phyloP scores from a whole-genome alignment of 2,888 invertebrate species.

The Drosophila longiperda region DNA sequence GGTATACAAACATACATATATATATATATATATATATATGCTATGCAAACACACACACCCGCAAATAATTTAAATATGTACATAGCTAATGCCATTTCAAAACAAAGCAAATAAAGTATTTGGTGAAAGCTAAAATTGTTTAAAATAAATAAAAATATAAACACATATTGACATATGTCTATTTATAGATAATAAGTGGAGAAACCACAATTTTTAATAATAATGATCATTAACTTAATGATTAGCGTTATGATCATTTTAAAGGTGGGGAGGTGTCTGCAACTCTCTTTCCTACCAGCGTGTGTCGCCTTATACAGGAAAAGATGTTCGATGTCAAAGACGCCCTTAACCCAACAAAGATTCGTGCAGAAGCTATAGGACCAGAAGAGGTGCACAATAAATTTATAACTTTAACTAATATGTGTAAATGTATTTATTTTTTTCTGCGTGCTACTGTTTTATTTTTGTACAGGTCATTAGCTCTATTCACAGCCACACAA shows the following conservation, averaged over 20 bases:
- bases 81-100: conserved; percentile 26
- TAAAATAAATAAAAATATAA: conserved; percentile 19
- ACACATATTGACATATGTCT: too few relatives aligned
- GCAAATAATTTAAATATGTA: conserved; percentile 29
- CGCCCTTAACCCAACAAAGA: too few relatives aligned
- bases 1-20: neutral
- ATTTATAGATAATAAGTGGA: neutral
- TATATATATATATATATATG: neutral
- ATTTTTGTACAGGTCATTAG: conserved; percentile 52
- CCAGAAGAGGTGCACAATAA: too few relatives aligned
- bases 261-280: too few relatives aligned
- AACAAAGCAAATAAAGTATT: conserved; percentile 18
- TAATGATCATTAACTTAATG: too few relatives aligned
- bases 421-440: neutral
- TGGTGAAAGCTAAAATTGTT: conserved; percentile 20
- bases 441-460: neutral
- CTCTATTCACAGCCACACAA: conserved; percentile 33
- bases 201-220: too few relatives aligned
- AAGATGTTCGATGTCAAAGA: too few relatives aligned
- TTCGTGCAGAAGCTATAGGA: too few relatives aligned
- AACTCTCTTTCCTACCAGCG: too few relatives aligned
- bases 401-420: too few relatives aligned
- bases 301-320: too few relatives aligned
- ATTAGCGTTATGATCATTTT: too few relatives aligned
- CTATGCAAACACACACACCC: conserved; percentile 15